Evolutionary conservation across 2,113 vertebrate genomes (phyloP), one percentile per base, ranked within the genome.

Genomic region (Neotragus pygmaeus): DNA sequence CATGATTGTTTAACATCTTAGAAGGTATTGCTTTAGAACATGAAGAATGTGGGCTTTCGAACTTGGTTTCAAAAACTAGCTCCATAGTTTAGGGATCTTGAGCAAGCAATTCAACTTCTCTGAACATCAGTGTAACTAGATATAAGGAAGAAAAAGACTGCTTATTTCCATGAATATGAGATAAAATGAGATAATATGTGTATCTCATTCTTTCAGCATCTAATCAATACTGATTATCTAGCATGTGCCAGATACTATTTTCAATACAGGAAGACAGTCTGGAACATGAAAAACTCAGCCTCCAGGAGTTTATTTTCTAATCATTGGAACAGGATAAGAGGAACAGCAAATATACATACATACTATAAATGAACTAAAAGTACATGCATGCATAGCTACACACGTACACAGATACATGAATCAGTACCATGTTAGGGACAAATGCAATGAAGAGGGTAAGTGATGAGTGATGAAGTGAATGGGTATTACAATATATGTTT

Each of bases 301-400:
- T 60, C 9, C 3, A 6, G 43, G 25, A n/a, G 11, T 3, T 85
- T 16, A 43, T 6, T 60, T 62, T 49, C 23, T 45, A 93, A 75
- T 2, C 2, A 5, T 4, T 10, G 1, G 3, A 30, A 53, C 10
- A 28, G n/a, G 15, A 10, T 12, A 43, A 75, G 5, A 16, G 27
- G 43, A 19, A 49, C 6, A n/a, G 30, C 30, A 53, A 15, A 84
- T 66, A 53, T 14, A 3, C 33, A 11, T 7, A 33, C 15, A 16
- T 19, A 30, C 8, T 58, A 51, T 7, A 53, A 53, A 81, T 81
- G 6, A 81, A 51, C 10, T n/a, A 51, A 81, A 23, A 51, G 12
- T 14, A n/a, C 49, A 30, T 14, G 11, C 47, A n/a, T 7, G 5
- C 30, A n/a, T 7, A 19, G 70, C 39, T 27, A 2, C 70, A 27